Percentiles rank a stretch among this genome's conserved stretches.
Evolutionary conservation across 2,888 invertebrate species (phyloP).

Genomic region (Netelia melanura): DNA sequence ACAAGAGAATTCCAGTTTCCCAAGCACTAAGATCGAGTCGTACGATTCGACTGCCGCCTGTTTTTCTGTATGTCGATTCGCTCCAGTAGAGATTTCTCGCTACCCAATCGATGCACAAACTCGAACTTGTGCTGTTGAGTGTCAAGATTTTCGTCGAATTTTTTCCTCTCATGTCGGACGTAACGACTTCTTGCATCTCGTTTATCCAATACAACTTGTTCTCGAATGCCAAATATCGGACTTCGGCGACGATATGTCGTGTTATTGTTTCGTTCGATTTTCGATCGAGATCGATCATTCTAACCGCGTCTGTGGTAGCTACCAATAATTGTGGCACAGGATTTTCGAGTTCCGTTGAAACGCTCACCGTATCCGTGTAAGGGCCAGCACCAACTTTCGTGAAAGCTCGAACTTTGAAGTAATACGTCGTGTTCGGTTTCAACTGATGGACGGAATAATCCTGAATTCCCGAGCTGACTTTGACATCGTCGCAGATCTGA

Average conservation of each 20-base stretch:
- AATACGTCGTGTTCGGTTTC: constrained; percentile 88
- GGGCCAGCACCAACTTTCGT: constrained; percentile 92
- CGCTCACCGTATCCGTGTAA: constrained; percentile 88
- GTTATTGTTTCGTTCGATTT: constrained; percentile 88
- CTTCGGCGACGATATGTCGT: constrained; percentile 89
- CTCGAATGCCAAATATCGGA: constrained; percentile 90
- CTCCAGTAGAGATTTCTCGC: constrained; percentile 93
- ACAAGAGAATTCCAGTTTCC: constrained; percentile 85
- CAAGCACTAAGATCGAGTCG: constrained; percentile 88
- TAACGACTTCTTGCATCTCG: constrained; percentile 90
- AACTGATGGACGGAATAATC: constrained; percentile 88
- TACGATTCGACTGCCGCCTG: constrained; percentile 86
- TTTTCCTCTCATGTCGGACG: constrained; percentile 87
- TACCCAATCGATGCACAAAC: constrained; percentile 95
- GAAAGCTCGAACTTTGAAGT: constrained; percentile 91
- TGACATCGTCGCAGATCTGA: constrained; percentile 86
- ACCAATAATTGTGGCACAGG: constrained; percentile 93
- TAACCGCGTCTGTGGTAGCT: constrained; percentile 90
- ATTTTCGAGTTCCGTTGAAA: constrained; percentile 89
- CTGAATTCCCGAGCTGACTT: constrained; percentile 86
- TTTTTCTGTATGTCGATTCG: constrained; percentile 86
- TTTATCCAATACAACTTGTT: constrained; percentile 94
- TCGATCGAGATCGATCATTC: constrained; percentile 91
- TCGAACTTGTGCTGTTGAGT: constrained; percentile 87
- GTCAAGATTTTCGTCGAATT: constrained; percentile 87